Percentiles rank a stretch among this genome's conserved stretches.
Evolutionary conservation across 2,888 invertebrate species (phyloP).

Genomic region (Osedax fenrisi): DNA sequence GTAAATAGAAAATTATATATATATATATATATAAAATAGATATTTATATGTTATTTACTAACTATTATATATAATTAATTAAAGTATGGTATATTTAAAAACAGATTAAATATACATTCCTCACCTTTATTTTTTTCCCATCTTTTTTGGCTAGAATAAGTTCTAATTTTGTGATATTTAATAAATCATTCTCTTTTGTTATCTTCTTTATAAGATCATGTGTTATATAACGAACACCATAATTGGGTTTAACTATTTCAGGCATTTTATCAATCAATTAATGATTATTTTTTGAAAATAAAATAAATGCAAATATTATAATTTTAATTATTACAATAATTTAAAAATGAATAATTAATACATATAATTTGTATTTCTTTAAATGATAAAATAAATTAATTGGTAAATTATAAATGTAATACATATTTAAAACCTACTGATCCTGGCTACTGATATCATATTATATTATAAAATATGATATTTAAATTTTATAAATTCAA

Average conservation of each 20-base stretch:
- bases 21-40: background rate
- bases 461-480: too few relatives aligned
- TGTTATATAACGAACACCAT: slow-evolving; percentile 47
- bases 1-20: background rate
- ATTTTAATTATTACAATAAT: too few relatives aligned
- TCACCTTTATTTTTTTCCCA: slow-evolving; percentile 48
- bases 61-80: too few relatives aligned
- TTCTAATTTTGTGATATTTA: slow-evolving; percentile 43
- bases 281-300: background rate
- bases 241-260: background rate
- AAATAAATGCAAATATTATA: background rate
- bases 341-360: too few relatives aligned
- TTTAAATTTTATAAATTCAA: too few relatives aligned
- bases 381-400: too few relatives aligned
- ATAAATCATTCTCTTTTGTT: slow-evolving; percentile 43
- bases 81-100: background rate
- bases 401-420: too few relatives aligned
- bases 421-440: too few relatives aligned
- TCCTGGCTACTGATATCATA: too few relatives aligned
- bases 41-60: too few relatives aligned
- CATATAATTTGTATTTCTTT: too few relatives aligned
- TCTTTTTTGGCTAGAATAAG: slow-evolving; percentile 45
- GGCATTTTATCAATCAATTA: background rate
- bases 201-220: slow-evolving; percentile 46
- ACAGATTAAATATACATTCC: slow-evolving; percentile 2